Base-by-base conservation (phyloP, 2,797 vertebrate species). In the Siniperca obscura region DNA sequence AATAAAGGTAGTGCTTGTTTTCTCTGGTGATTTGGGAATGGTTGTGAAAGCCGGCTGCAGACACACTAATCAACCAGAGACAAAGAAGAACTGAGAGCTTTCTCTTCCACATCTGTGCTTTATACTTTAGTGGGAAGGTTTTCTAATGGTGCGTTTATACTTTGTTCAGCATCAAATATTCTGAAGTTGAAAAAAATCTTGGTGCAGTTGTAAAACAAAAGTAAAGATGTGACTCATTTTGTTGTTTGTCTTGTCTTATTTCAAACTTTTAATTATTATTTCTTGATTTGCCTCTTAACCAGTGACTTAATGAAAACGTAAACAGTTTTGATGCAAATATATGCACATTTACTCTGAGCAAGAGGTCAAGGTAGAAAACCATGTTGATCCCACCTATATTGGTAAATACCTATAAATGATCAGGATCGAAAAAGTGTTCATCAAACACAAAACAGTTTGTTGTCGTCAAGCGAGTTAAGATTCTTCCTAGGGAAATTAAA, bases 1-100 rank as follows among this genome's bases (percentile, higher is more conserved):
- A 52, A 66, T 76, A 34, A 74, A 85, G 72, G 52, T 74, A 78
- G 71, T 21, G 30, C 55, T 83, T 69, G 56, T 80, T 85, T 83
- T 61, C 67, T 76, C 60, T 69, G 14, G 69, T 53, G 69, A 57
- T 70, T 83, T 61, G 67, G 64, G 17, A 73, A 13, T 3, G 6
- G 50, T 10, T 40, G 25, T 53, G 55, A 59, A 76, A 76, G 53
- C 77, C 57, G 42, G 55, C 72, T 62, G 60, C 34, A 55, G 27
- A 66, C 46, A 10, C 1, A 1, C 46, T 68, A 65, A 80, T 82
- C 70, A 82, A 74, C 71, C 36, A 34, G 34, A 76, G 72, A 77
- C 66, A 68, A 61, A 74, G 11, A 75, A 19, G 13, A 68, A 69
- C 42, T 69, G 34, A 42, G 64, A 68, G 53, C 3, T 56, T 52